Percentiles rank a stretch among this genome's conserved stretches.
Conservation (phyloP, 2,113 vertebrate species). For the Ailuropoda melanoleuca region DNA sequence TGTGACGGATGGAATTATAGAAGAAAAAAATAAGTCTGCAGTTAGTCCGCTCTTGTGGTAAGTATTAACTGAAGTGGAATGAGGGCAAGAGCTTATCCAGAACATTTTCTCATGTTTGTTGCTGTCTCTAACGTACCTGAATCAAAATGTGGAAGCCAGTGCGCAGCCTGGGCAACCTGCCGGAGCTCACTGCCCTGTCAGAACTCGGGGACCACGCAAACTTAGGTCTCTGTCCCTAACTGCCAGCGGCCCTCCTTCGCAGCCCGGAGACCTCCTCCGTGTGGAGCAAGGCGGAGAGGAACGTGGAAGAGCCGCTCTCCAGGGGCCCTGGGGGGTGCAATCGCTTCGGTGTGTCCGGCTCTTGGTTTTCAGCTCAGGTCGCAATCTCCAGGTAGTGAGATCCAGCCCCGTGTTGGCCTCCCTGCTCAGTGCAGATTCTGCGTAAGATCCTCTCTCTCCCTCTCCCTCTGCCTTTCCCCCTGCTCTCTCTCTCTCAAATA, state of each 20-base stretch:
- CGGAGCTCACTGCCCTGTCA: no score
- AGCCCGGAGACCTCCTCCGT: background rate
- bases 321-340: background rate
- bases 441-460: background rate
- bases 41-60: background rate
- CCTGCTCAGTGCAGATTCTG: background rate
- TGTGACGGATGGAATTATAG: background rate
- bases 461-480: background rate
- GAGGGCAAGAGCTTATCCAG: background rate
- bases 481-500: background rate
- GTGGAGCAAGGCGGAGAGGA: background rate
- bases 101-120: accelerated
- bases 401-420: background rate
- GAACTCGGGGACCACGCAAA: no score
- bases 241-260: no score
- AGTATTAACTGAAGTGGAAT: background rate
- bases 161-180: background rate
- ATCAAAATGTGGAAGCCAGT: background rate
- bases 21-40: background rate
- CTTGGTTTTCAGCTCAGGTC: background rate
- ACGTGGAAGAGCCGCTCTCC: background rate
- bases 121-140: accelerated
- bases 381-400: background rate
- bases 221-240: accelerated
- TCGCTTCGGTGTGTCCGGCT: background rate